Conservation (phyloP, 2,888 invertebrate genomes). For the Hartigia nigra region DNA sequence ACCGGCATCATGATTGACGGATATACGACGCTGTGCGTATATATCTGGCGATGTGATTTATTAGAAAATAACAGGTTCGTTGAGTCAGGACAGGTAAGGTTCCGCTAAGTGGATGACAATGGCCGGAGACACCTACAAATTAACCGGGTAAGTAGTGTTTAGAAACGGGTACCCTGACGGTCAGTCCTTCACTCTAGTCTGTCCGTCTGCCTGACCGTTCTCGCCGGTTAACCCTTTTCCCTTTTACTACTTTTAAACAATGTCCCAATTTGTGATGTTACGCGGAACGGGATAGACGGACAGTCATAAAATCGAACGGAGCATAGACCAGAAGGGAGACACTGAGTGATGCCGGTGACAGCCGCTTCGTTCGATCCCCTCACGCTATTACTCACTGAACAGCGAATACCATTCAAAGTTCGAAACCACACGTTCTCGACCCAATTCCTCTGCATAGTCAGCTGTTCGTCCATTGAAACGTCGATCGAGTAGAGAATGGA, state of each 20-base stretch:
- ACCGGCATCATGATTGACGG: slow-evolving; percentile 43
- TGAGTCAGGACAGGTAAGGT: slow-evolving; percentile 39
- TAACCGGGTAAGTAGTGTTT: slow-evolving; percentile 34
- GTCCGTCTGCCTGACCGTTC: neutral
- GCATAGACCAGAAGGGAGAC: slow-evolving; percentile 46
- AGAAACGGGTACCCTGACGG: slow-evolving; percentile 13
- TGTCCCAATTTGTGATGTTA: slow-evolving; percentile 32
- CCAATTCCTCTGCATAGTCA: slow-evolving; percentile 57
- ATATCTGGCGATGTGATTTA: slow-evolving; percentile 51
- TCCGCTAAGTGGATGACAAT: slow-evolving; percentile 41
- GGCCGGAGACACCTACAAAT: slow-evolving; percentile 46
- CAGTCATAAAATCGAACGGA: slow-evolving; percentile 56
- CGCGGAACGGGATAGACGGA: slow-evolving; percentile 19
- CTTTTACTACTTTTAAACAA: slow-evolving; percentile 9
- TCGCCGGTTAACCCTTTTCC: neutral
- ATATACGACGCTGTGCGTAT: slow-evolving; percentile 37
- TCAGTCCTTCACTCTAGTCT: slow-evolving; percentile 9
- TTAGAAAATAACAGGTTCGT: slow-evolving; percentile 54
- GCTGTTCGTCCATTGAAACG: slow-evolving; percentile 40
- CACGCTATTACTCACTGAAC: slow-evolving; percentile 59
- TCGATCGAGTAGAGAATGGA: neutral
- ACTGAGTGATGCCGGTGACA: slow-evolving; percentile 59
- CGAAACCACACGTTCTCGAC: slow-evolving; percentile 60
- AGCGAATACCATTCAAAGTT: slow-evolving; percentile 60
- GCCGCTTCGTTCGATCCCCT: slow-evolving; percentile 43